Base-by-base conservation (phyloP, 2,888 invertebrate species). In the Ormyrus nitidulus region DNA sequence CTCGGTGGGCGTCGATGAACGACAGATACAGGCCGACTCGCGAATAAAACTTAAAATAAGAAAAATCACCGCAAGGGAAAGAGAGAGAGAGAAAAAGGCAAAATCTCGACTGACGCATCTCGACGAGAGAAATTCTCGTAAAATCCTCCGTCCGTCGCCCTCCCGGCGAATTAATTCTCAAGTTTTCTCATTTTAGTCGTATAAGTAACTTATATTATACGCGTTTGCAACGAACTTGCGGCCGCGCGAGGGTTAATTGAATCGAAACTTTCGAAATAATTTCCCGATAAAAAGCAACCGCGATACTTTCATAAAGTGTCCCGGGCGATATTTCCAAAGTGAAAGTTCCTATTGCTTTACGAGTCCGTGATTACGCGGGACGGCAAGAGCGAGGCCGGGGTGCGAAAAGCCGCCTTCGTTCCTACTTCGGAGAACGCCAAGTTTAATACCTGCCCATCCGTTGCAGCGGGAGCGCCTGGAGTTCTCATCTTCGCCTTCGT, bases 361-460 rank as follows among this genome's bases (percentile, higher is more conserved):
- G 61, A 49, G 59, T 34, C 34, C 71, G 71, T 51, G 70, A 34
- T 34, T 34, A 34, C 34, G 34, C 34, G 34, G 34, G 34, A 34
- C 4, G 4, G 34, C 34, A 34, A 34, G 34, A 34, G 34, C 34
- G 34, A 49, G 13, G 8, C 51, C 61, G 61, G 2, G 11, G 54
- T 34, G 34, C 19, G 11, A 51, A 8, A 10, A 49, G 11, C 49
- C 13, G 48, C 11, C 61, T 59, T 11, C 71, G 11, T 59, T 71
- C n/a, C 61, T 61, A 71, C 51, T 61, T 61, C 9, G 56, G n/a
- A 10, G 10, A 34, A 8, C 3, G 34, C 6, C 62, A 62, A 73
- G 62, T 73, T 73, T 73, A 73, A 73, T 73, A 73, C 72, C 64
- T 64, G 54, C 13, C 64, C 64, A 64, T 64, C 64, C 19, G 64